Percentiles rank a stretch among this genome's conserved stretches.
Conservation (phyloP, 1,140 invertebrate species). For the Habropoda laboriosa region DNA sequence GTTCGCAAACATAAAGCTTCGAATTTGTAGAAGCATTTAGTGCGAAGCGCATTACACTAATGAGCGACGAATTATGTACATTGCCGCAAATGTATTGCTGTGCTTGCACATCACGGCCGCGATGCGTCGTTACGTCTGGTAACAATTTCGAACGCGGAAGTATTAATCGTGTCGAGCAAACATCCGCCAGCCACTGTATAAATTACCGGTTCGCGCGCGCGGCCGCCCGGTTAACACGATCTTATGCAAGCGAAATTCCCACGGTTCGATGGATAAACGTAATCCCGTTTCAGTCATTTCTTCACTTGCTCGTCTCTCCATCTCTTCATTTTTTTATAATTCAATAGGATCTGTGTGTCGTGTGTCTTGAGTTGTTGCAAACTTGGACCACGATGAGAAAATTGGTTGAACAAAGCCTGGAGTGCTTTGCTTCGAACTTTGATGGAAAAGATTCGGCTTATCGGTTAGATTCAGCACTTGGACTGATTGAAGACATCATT, state of each 20-base stretch:
- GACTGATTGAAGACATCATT: too few species aligned
- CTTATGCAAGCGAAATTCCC: slow-evolving; percentile 44
- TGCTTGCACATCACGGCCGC: slow-evolving; percentile 44
- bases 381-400: too few species aligned
- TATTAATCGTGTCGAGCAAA: slow-evolving; percentile 62
- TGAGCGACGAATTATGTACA: slow-evolving; percentile 67
- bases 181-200: slow-evolving; percentile 48
- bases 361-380: too few species aligned
- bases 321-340: background rate
- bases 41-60: slow-evolving; percentile 65
- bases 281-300: slow-evolving; percentile 29
- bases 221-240: slow-evolving; percentile 42
- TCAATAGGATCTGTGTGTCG: background rate
- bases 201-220: slow-evolving; percentile 35
- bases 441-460: too few species aligned
- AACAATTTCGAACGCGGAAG: slow-evolving; percentile 63
- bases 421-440: too few species aligned
- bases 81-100: slow-evolving; percentile 60
- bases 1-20: slow-evolving; percentile 61
- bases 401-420: too few species aligned
- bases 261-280: slow-evolving; percentile 5
- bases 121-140: slow-evolving; percentile 58
- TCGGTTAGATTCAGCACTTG: too few species aligned
- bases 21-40: slow-evolving; percentile 67
- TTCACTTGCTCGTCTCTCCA: background rate